Evolutionary conservation across 2,797 vertebrate genomes (phyloP), one percentile per base, ranked within the genome.

Genomic region (Paedocypris micromegethes): DNA sequence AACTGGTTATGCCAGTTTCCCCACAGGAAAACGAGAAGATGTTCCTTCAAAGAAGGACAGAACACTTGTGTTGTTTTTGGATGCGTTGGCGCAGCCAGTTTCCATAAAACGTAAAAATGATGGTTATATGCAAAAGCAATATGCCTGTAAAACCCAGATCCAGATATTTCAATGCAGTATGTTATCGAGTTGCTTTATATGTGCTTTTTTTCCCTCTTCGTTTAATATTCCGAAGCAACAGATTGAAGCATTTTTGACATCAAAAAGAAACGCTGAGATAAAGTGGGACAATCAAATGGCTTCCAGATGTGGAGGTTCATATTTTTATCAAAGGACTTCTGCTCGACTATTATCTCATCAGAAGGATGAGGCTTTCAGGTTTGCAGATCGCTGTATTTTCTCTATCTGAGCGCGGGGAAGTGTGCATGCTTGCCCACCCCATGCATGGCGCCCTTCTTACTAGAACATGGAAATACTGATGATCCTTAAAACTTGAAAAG

Each of bases 401-500:
- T 72, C 58, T 60, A 69, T 64, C 46, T 50, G 6, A 9, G 49
- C 2, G 7, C 39, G 51, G 63, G 45, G 40, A 67, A 73, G 72
- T 68, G 71, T 74, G 63, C 66, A 78, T 71, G 71, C 75, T 68
- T 79, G 69, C 69, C 78, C 68, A 81, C 68, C 74, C 82, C 78
- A 79, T 88, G 86, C 86, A 87, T 83, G 78, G 83, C 75, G 77
- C 79, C 86, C 75, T 76, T 80, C 68, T 40, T 80, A 77, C 75
- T 50, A 72, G 81, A 81, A 75, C 79, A 76, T 75, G 58, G 74
- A 75, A 80, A 80, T 80, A 79, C 83, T 81, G 79, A 76, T 79
- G 9, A 75, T 59, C 43, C 81, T 82, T 80, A 64, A 51, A 73
- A 72, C 72, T 70, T 75, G 47, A 72, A 72, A 51, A 40, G 67